Evolutionary conservation across 2,888 invertebrate genomes (phyloP).

Genomic region (Dichetophora obliterata): DNA sequence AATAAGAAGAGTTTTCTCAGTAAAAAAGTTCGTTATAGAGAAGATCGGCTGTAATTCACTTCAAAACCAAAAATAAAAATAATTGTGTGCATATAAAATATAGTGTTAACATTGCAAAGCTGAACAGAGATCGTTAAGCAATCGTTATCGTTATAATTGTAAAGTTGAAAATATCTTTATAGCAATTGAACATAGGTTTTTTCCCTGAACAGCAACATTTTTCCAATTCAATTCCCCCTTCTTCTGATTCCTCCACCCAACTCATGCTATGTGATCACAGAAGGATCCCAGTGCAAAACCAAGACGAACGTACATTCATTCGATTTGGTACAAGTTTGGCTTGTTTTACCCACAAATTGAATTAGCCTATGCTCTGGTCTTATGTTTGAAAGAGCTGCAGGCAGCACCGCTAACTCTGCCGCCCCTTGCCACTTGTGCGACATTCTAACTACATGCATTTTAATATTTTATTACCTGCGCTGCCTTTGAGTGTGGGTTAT

Average conservation of each 20-base stretch:
- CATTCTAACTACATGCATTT: slow-evolving; percentile 36
- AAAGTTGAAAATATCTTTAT: too few species aligned
- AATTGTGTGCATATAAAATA: too few species aligned
- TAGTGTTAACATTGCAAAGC: too few species aligned
- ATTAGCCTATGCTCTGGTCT: neutral
- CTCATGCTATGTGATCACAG: neutral
- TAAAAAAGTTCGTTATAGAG: too few species aligned
- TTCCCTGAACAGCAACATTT: neutral
- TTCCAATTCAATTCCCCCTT: too few species aligned
- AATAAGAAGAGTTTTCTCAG: too few species aligned
- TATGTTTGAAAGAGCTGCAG: neutral
- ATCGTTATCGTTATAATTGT: too few species aligned
- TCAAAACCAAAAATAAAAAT: too few species aligned
- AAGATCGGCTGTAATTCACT: too few species aligned
- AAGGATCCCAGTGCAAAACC: neutral
- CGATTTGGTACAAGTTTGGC: neutral
- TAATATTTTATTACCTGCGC: slow-evolving; percentile 33
- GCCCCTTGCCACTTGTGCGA: slow-evolving; percentile 24
- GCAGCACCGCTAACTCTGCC: neutral
- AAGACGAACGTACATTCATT: neutral
- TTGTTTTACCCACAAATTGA: slow-evolving; percentile 21
- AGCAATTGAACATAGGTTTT: too few species aligned
- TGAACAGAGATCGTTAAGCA: too few species aligned
- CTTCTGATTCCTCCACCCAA: neutral
- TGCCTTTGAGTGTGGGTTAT: slow-evolving; percentile 27